Percentiles rank a stretch among this genome's conserved stretches.
Evolutionary conservation across 1,140 invertebrate species (phyloP).

Genomic region (Bombus haemorrhoidalis): DNA sequence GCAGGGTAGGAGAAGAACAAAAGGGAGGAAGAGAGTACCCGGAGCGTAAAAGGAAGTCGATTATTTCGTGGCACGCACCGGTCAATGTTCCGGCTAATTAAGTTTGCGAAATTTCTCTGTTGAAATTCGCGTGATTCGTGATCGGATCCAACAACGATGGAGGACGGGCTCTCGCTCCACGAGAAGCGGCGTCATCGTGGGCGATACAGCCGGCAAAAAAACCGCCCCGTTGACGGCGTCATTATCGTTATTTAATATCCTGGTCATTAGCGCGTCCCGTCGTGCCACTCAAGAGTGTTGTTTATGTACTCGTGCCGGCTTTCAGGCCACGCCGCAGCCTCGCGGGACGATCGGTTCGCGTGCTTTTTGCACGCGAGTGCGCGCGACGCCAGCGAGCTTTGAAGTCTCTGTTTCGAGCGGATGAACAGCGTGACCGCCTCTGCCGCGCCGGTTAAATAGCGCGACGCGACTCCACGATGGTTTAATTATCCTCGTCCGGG

Average conservation of each 20-base stretch:
- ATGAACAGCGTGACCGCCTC: constrained; percentile 30
- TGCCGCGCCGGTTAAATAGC: constrained; percentile 33
- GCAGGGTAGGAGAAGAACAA: background rate
- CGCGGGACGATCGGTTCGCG: constrained; percentile 63
- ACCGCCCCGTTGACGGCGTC: constrained; percentile 73
- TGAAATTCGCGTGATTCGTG: constrained; percentile 42
- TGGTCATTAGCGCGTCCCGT: constrained; percentile 80
- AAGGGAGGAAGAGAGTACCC: constrained; percentile 6
- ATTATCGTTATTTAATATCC: constrained; percentile 83
- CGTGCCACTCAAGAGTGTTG: constrained; percentile 77
- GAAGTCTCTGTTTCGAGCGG: constrained; percentile 44
- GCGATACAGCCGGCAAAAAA: constrained; percentile 70
- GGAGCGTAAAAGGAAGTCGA: constrained; percentile 71
- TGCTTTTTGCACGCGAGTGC: constrained; percentile 63
- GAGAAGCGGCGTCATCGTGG: constrained; percentile 56
- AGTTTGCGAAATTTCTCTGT: constrained; percentile 74
- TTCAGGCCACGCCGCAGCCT: constrained; percentile 62
- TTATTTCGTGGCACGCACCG: constrained; percentile 65
- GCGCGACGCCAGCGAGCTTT: constrained; percentile 39
- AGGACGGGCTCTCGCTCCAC: no score
- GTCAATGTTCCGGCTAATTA: constrained; percentile 78
- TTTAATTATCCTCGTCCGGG: constrained; percentile 77
- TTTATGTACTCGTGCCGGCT: constrained; percentile 76
- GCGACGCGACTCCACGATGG: constrained; percentile 66
- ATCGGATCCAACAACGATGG: constrained; percentile 24